These are phyloP conservation scores for Drosophila repleta DNA, from an alignment of 1,140 invertebrate species.

Conservation along the genomic window DNA sequence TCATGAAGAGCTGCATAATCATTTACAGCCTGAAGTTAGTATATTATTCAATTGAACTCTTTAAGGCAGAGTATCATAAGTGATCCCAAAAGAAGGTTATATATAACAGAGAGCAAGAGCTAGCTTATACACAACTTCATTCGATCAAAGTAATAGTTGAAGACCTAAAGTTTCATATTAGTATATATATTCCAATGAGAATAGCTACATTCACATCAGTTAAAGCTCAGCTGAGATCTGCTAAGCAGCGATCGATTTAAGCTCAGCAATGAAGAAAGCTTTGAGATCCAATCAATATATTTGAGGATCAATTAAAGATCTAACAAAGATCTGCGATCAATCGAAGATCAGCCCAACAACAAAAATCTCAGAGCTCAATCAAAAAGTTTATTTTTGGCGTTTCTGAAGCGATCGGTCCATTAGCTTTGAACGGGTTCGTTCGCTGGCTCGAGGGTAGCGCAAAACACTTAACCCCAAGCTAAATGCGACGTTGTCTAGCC, in stretches of 20 bases:
- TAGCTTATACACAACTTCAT: too few species aligned
- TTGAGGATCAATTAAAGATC: conserved; percentile 16
- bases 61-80: too few species aligned
- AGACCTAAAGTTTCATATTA: too few species aligned
- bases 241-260: too few species aligned
- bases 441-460: conserved; percentile 2
- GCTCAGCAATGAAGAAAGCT: not conserved
- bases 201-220: too few species aligned
- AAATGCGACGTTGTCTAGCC: conserved; percentile 53
- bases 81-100: too few species aligned
- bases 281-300: not conserved
- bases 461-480: conserved; percentile 54
- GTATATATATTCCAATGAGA: too few species aligned
- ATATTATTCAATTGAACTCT: too few species aligned
- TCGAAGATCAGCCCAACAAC: conserved; percentile 5
- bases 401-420: not conserved
- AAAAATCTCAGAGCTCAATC: conserved; percentile 17
- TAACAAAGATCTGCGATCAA: not conserved
- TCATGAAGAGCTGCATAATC: too few species aligned
- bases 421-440: conserved; percentile 4
- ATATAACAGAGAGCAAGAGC: too few species aligned
- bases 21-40: too few species aligned
- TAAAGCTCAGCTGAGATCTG: not conserved
- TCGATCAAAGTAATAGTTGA: too few species aligned
- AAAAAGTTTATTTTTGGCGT: conserved; percentile 15